These are phyloP conservation scores for Drosophila kohkoa DNA, from an alignment of 1,140 invertebrate genomes.

Conservation along the genomic window DNA sequence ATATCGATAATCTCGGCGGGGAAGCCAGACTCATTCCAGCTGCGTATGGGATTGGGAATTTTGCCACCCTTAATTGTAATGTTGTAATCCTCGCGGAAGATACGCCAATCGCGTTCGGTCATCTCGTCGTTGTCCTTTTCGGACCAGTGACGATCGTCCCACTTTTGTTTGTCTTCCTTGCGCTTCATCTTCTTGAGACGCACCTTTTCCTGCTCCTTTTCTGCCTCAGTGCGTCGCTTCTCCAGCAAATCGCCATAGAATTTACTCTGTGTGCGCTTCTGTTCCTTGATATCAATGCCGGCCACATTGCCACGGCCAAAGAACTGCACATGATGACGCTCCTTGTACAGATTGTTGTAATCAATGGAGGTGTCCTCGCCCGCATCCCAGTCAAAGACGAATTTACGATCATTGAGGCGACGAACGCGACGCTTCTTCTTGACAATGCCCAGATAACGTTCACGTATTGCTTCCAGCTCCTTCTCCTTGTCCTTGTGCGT, in stretches of 20 bases:
- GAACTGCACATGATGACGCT: constrained; percentile 98
- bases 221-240: constrained; percentile 96
- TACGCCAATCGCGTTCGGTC: constrained; percentile 99
- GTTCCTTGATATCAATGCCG: constrained; percentile 97
- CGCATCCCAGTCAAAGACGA: constrained; percentile 99
- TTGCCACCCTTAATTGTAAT: constrained; percentile 99
- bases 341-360: constrained; percentile 99
- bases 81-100: constrained; percentile 99
- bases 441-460: constrained; percentile 96
- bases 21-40: constrained; percentile 97
- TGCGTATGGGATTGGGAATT: constrained; percentile 98
- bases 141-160: constrained; percentile 99
- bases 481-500: constrained; percentile 95
- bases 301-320: constrained; percentile 99
- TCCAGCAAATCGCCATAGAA: constrained; percentile 99
- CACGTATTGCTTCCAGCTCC: constrained; percentile 96
- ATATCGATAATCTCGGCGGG: constrained; percentile 97
- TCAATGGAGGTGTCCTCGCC: constrained; percentile 99
- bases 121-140: constrained; percentile 98
- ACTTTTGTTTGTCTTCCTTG: constrained; percentile 99
- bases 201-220: constrained; percentile 99
- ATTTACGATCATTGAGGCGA: constrained; percentile 98
- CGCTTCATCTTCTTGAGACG: constrained; percentile 97
- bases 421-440: constrained; percentile 97
- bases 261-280: constrained; percentile 98